Base-by-base conservation (phyloP, 1,140 invertebrate genomes). In the Achroia grisella region DNA sequence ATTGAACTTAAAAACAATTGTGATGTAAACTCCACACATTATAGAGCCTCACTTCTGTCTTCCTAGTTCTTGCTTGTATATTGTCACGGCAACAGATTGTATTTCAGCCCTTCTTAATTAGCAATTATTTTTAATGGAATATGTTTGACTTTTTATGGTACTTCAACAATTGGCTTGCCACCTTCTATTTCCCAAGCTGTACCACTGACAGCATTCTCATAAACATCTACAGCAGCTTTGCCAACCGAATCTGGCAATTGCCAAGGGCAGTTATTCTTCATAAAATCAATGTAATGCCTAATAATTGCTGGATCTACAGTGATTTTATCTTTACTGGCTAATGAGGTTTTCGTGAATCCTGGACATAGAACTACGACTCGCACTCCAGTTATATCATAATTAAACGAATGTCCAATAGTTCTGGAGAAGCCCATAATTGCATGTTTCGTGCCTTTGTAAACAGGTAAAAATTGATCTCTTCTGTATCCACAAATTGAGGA, bases 381-480 rank as follows among this genome's bases (percentile, higher is more conserved):
- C n/a, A 88, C 71, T n/a, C 87, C 87, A 4, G 73, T 84, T 63
- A 85, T 72, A 47, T 86, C 84, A 43, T 79, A 82, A 71, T 82
- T 76, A 52, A 71, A 83, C 35, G 71, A 56, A 44, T 86, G 68
- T 67, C 87, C 83, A 39, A 79, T 69, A 13, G 73, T 74, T 8
- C 74, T 69, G 0, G 82, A 87, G 14, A 87, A 71, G 40, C 82
- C 79, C 5, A 86, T 62, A 1, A 87, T 72, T 10, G 78, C 90
- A 51, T 88, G 87, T 60, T 92, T 92, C 1, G 90, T 90, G 1
- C 88, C 89, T 1, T 74, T 75, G 58, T 92, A 92, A 9, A 90
- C 78, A 0, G 91, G 90, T 48, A 88, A 64, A 48, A 87, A 84
- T 30, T 87, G 87, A 34, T 88, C 84, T 11, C 86, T 84, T 40